These are phyloP conservation scores for Sipha flava DNA, from an alignment of 1,140 invertebrate genomes.

Conservation along the genomic window DNA sequence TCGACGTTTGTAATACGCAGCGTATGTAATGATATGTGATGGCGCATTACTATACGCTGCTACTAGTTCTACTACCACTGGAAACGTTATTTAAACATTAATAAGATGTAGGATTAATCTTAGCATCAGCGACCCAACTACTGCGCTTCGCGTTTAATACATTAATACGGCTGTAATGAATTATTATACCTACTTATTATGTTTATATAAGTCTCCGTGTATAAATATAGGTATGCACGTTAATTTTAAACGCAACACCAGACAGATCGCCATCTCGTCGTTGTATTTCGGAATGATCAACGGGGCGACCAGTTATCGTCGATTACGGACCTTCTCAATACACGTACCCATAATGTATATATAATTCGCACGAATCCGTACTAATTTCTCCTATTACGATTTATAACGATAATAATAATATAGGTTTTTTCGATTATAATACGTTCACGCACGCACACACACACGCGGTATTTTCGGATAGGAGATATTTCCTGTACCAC, in stretches of 20 bases:
- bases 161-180: background rate
- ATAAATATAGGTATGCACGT: background rate
- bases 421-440: conserved; percentile 2
- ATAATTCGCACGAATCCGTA: background rate
- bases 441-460: background rate
- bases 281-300: background rate
- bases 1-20: background rate
- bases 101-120: background rate
- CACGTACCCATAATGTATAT: too few species aligned
- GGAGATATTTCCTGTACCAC: conserved; percentile 8
- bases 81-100: background rate
- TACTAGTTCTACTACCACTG: too few species aligned
- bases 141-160: background rate
- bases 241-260: background rate
- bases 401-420: conserved; percentile 8
- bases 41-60: too few species aligned
- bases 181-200: background rate
- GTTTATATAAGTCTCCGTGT: background rate
- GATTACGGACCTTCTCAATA: background rate
- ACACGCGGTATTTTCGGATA: background rate
- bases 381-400: conserved; percentile 18
- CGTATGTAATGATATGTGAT: background rate
- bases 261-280: background rate
- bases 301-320: background rate
- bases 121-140: background rate